Evolutionary conservation across 2,113 vertebrate species (phyloP).

Genomic region (Tetrax tetrax): DNA sequence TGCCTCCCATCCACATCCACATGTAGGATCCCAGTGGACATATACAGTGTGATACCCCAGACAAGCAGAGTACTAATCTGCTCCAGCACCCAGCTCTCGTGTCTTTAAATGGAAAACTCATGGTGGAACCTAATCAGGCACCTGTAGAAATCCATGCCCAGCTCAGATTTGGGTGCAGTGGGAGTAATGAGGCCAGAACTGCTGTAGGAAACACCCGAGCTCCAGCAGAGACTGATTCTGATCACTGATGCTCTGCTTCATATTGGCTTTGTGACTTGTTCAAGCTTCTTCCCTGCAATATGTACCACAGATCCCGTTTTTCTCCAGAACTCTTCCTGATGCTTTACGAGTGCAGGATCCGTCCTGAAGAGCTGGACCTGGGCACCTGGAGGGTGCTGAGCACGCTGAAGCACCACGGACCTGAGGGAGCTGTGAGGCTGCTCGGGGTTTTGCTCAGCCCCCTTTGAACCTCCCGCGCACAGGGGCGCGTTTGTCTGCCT

Average conservation of each 20-base stretch:
- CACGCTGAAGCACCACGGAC: accelerated
- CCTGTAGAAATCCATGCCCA: neutral
- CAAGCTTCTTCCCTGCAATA: neutral
- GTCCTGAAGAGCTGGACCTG: neutral
- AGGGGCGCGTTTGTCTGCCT: neutral
- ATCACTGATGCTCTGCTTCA: neutral
- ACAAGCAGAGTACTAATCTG: neutral
- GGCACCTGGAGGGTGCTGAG: neutral
- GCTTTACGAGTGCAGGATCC: neutral
- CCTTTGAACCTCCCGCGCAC: neutral
- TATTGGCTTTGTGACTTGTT: neutral
- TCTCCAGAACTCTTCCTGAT: neutral
- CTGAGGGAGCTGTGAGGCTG: neutral
- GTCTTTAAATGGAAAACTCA: neutral
- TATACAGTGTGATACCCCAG: neutral
- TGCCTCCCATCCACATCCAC: neutral
- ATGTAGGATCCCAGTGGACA: neutral
- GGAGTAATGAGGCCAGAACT: neutral
- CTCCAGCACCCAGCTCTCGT: neutral
- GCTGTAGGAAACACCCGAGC: neutral
- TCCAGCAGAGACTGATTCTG: neutral
- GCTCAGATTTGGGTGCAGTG: neutral
- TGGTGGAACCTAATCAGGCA: neutral
- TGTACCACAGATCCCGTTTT: neutral
- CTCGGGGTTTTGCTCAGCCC: neutral